phyloP scores from a whole-genome alignment of 2,797 vertebrate genomes.

The Sternotherus odoratus region DNA sequence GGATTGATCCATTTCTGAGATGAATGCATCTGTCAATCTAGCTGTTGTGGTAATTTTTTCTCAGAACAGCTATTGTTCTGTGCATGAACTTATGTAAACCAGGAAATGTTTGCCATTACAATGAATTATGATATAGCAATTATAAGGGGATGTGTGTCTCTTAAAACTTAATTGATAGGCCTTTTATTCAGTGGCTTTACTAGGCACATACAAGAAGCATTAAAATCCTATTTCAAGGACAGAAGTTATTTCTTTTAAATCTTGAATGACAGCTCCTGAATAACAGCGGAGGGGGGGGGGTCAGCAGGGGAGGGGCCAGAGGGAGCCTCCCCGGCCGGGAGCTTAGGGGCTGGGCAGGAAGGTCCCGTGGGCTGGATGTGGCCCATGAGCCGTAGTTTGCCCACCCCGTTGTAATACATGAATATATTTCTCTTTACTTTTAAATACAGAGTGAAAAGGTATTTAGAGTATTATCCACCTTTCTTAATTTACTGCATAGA shows the following conservation, averaged over 20 bases:
- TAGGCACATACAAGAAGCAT: background rate
- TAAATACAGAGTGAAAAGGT: background rate
- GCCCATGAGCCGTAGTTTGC: too few relatives aligned
- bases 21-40: background rate
- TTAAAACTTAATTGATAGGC: background rate
- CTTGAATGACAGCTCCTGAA: too few relatives aligned
- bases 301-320: too few relatives aligned
- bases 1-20: background rate
- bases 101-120: background rate
- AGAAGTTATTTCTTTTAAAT: background rate
- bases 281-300: too few relatives aligned
- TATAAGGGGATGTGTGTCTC: background rate
- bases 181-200: background rate
- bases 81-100: background rate
- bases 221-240: background rate
- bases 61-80: background rate
- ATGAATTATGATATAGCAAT: background rate
- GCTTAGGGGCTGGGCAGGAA: too few relatives aligned
- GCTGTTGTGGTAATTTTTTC: background rate
- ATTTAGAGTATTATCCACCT: background rate
- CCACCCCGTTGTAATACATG: too few relatives aligned
- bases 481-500: background rate
- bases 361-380: too few relatives aligned
- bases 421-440: background rate
- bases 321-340: too few relatives aligned